Evolutionary conservation across 1,140 invertebrate species (phyloP), one percentile per base, ranked within the genome.

Genomic region (Zaprionus kolodkinae): DNA sequence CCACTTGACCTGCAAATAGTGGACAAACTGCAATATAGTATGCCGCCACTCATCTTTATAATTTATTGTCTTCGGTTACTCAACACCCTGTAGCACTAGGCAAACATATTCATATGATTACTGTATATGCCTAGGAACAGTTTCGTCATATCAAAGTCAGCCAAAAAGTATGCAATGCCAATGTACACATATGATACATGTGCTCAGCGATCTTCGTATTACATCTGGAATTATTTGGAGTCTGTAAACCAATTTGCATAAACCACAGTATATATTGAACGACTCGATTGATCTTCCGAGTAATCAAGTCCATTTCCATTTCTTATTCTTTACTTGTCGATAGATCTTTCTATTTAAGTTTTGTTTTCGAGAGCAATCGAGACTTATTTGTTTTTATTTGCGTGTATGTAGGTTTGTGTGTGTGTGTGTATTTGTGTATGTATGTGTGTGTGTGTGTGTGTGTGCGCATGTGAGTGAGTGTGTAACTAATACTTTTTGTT

Each of bases 401-500:
- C 33, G 62, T 48, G 30, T 56, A 25, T 17, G 10, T 54, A 17
- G 45, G 17, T 43, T 5, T 30, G 27, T 30, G 27, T 56, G 25
- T 65, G 17, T 43, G 4, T 30, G 27, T 30, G 17, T 43, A 30
- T 30, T 36, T 43, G 15, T 61, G 17, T 43, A 30, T 30, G 27
- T 30, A n/a, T 56, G 25, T 65, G 11, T 38, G 11, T 63, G 17
- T 48, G 21, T 43, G 35, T 40, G 38, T 43, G 11, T 30, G 36
- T 30, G 38, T 33, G 43, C 43, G 27, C 25, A 4, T 40, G 45
- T 55, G 27, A 38, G 60, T 55, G 38, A 70, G 63, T 66, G 48
- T 62, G 36, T 74, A 70, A 76, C 79, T 82, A 64, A 60, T 76
- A 59, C 70, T 72, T 80, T 76, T 83, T 66, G 33, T 75, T 73